Conservation (phyloP, 2,888 invertebrate species). For the Chaetoderma sp. region DNA sequence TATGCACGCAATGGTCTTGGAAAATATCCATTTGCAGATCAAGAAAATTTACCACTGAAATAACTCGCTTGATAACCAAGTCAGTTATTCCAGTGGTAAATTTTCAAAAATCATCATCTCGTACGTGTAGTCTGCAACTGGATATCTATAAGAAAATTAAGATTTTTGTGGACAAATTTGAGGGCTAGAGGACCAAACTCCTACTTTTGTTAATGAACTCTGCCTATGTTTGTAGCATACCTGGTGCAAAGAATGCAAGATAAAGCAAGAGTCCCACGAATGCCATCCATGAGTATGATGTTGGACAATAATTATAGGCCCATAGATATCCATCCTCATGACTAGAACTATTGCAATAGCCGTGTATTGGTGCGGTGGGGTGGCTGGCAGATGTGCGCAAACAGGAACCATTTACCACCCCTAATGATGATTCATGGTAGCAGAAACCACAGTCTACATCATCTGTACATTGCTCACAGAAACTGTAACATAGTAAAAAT, state of each 20-base stretch:
- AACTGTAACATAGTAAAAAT: slow-evolving; percentile 46
- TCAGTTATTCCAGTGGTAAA: too few relatives aligned
- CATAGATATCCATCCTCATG: slow-evolving; percentile 41
- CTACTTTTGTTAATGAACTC: too few relatives aligned
- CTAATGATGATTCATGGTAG: slow-evolving; percentile 50
- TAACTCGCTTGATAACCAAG: too few relatives aligned
- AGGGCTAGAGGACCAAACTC: too few relatives aligned
- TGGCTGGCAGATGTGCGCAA: slow-evolving; percentile 41
- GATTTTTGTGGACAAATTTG: too few relatives aligned
- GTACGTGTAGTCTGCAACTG: too few relatives aligned
- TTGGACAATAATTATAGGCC: slow-evolving; percentile 71
- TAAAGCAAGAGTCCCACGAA: slow-evolving; percentile 70
- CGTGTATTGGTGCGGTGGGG: slow-evolving; percentile 42
- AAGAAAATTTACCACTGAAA: too few relatives aligned
- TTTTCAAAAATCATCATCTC: too few relatives aligned
- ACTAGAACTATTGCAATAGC: slow-evolving; percentile 52
- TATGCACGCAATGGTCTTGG: too few relatives aligned
- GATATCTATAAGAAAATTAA: too few relatives aligned
- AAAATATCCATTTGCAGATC: too few relatives aligned
- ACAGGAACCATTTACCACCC: slow-evolving; percentile 64
- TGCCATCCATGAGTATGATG: slow-evolving; percentile 69
- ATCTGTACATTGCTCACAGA: slow-evolving; percentile 70
- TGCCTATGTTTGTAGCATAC: slow-evolving; percentile 43
- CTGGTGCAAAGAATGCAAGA: slow-evolving; percentile 72
- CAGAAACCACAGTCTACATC: slow-evolving; percentile 71